Evolutionary conservation across 30 jellyfish, hydroid and myxozoan genomes (phyloP).

Genomic region (Aurelia sp.): DNA sequence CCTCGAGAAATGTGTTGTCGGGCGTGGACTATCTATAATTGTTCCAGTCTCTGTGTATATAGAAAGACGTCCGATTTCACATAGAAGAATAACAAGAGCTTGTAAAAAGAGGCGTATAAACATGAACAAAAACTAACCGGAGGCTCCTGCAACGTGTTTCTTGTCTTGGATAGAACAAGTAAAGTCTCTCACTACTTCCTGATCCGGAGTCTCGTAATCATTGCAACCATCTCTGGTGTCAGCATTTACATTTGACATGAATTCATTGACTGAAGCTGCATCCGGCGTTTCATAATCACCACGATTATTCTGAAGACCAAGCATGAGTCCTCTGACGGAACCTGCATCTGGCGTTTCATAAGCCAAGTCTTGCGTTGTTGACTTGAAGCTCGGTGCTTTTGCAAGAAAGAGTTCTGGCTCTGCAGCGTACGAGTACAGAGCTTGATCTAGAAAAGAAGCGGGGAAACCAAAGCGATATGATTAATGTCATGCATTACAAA

Average conservation of each 20-base stretch:
- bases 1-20: no score
- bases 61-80: no score
- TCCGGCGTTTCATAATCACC: constrained; percentile 59
- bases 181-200: constrained; percentile 10
- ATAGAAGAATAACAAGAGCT: no score
- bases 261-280: constrained; percentile 26
- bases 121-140: no score
- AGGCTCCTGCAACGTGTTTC: background rate
- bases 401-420: constrained; percentile 18
- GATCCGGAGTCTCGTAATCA: constrained; percentile 42
- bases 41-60: no score
- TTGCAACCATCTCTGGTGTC: constrained; percentile 10
- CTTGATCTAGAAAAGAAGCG: constrained; percentile 41
- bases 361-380: background rate
- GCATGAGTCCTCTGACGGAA: constrained; percentile 58
- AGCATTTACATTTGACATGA: constrained; percentile 10
- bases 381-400: background rate
- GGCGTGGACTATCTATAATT: no score
- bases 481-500: no score
- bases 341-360: constrained; percentile 51
- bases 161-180: background rate
- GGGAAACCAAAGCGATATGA: no score
- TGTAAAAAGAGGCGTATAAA: no score
- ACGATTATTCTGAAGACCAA: constrained; percentile 27
- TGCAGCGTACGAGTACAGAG: constrained; percentile 54